These are phyloP conservation scores for Umimayanthus kanabou DNA, from an alignment of 92 coral and sea anemone species.

Conservation along the genomic window DNA sequence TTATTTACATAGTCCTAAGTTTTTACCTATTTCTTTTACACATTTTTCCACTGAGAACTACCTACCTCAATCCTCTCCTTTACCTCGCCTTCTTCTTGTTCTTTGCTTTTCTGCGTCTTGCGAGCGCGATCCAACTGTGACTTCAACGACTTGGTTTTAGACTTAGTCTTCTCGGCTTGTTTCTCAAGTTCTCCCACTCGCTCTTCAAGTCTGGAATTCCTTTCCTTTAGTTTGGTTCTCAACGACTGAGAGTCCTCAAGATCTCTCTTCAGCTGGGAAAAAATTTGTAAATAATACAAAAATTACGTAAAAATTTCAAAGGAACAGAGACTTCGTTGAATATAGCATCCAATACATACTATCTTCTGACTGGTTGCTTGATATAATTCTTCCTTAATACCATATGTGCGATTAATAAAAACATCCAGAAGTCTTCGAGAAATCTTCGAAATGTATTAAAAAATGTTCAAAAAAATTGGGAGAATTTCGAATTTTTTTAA, in stretches of 20 bases:
- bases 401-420: too few relatives aligned
- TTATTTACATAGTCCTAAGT: too few relatives aligned
- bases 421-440: too few relatives aligned
- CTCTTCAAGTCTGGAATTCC: conserved; percentile 69
- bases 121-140: conserved; percentile 69
- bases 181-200: conserved; percentile 64
- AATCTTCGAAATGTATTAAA: too few relatives aligned
- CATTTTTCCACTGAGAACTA: neutral
- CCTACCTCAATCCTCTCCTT: conserved; percentile 75
- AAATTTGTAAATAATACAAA: neutral
- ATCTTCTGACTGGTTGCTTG: too few relatives aligned
- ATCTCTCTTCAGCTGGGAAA: conserved; percentile 73
- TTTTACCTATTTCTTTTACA: too few relatives aligned
- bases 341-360: too few relatives aligned
- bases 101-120: conserved; percentile 63
- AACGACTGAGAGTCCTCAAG: conserved; percentile 71
- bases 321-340: neutral
- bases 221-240: conserved; percentile 65
- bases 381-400: too few relatives aligned
- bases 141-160: conserved; percentile 63
- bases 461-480: too few relatives aligned
- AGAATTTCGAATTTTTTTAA: too few relatives aligned
- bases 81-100: conserved; percentile 67
- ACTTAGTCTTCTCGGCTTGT: conserved; percentile 59
- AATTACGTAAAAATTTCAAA: neutral